Evolutionary conservation across 2,888 invertebrate species (phyloP).

Genomic region (Gymnoscelis rufifasciata): DNA sequence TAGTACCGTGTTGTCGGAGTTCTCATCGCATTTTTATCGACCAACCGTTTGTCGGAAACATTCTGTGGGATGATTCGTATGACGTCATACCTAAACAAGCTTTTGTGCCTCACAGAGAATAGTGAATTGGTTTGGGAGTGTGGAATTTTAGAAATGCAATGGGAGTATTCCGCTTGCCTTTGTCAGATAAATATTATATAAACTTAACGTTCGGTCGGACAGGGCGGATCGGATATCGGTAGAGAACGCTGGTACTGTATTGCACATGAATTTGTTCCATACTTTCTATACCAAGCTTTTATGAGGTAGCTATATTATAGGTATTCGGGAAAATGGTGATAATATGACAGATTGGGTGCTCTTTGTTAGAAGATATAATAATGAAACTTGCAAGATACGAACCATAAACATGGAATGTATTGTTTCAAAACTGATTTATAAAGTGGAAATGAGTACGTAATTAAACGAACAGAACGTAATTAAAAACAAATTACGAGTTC

Average conservation of each 20-base stretch:
- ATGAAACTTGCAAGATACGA: too few species aligned
- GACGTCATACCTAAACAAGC: slow-evolving; percentile 15
- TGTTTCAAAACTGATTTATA: too few species aligned
- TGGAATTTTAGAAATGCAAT: slow-evolving; percentile 11
- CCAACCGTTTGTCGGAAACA: slow-evolving; percentile 1
- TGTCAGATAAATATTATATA: slow-evolving; percentile 29
- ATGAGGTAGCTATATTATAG: too few species aligned
- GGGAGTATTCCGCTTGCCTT: slow-evolving; percentile 14
- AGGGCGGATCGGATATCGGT: slow-evolving; percentile 24
- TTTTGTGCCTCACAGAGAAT: slow-evolving; percentile 2
- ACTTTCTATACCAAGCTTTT: too few species aligned
- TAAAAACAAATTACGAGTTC: too few species aligned
- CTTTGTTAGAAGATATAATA: too few species aligned
- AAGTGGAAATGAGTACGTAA: too few species aligned
- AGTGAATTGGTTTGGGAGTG: slow-evolving; percentile 8
- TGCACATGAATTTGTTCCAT: not conserved
- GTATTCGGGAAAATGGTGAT: too few species aligned
- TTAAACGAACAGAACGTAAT: too few species aligned
- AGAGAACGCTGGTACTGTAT: slow-evolving; percentile 22
- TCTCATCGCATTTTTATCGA: not conserved
- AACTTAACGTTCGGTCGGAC: slow-evolving; percentile 25
- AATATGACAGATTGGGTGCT: too few species aligned
- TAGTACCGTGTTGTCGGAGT: too few species aligned
- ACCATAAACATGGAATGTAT: too few species aligned
- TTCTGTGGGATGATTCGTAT: not conserved